Base-by-base conservation (phyloP, 2,888 invertebrate genomes). In the Himalopsyche tibetana region DNA sequence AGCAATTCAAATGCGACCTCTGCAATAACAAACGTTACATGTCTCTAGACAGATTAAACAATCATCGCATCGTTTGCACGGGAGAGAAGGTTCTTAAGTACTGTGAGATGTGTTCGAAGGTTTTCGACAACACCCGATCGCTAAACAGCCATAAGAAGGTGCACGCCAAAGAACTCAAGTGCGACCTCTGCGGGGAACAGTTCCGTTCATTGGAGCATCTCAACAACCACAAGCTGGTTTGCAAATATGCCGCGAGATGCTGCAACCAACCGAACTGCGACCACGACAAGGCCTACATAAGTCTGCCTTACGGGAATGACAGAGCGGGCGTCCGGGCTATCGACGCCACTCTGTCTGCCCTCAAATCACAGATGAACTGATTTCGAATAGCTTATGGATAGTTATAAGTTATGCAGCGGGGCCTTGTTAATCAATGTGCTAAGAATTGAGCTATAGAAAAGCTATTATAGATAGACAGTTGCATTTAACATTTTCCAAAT, bases 51-150 rank as follows among this genome's bases (percentile, higher is more conserved):
- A 91, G 93, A 90, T 92, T 93, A 82, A 93, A 93, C 89, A 93
- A 93, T 89, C 93, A 93, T 89, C 93, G 93, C 89, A 93, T 93
- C 83, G 93, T 93, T 12, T 93, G 93, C 89, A 93, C 93, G 55
- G 93, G 93, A 63, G 93, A 93, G 89, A 93, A 93, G 89, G 91
- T 92, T 85, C 90, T 93, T 84, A 93, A 93, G 89, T 93, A 92
- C 90, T 93, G 93, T 90, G 93, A 93, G 91, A 93, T 93, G 93
- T 93, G 93, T 90, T 92, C 93, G 85, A 93, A 93, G 90, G 93
- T 93, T 56, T 93, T 93, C 91, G 93, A 93, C 89, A 93, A 93
- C 90, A 93, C 93, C 84, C 91, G 93, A 89, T 93, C 93, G 63
- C 90, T 93, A 69, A 93, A 93, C 89, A 93, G 93, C 90, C 93